Percentiles rank a stretch among this genome's conserved stretches.
Evolutionary conservation across 2,113 vertebrate species (phyloP).

Genomic region (Pithys albifrons): DNA sequence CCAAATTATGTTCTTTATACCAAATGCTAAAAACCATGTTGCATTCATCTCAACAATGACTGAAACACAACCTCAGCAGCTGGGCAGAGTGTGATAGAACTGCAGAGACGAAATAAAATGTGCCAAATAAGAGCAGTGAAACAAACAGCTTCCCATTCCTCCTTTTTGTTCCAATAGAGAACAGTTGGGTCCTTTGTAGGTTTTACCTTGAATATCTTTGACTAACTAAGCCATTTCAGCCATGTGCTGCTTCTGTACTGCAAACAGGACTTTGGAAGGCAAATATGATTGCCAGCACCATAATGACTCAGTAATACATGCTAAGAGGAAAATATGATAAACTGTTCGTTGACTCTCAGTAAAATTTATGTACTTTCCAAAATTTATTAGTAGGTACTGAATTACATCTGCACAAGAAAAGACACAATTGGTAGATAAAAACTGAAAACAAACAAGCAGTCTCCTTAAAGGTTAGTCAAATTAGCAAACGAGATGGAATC

Average conservation of each 20-base stretch:
- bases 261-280: constrained; percentile 45
- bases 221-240: constrained; percentile 63
- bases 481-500: constrained; percentile 19
- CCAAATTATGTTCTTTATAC: not conserved
- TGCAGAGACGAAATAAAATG: constrained; percentile 25
- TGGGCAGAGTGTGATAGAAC: not conserved
- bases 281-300: constrained; percentile 23
- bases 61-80: constrained; percentile 37
- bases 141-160: constrained; percentile 33
- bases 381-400: not conserved
- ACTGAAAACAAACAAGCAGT: not conserved
- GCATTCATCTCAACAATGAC: not conserved
- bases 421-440: not conserved
- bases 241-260: constrained; percentile 35
- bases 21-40: not conserved
- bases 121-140: not conserved
- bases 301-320: not conserved
- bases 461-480: constrained; percentile 35
- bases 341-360: constrained; percentile 20
- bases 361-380: constrained; percentile 8
- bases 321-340: constrained; percentile 15
- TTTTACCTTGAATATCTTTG: constrained; percentile 51
- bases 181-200: constrained; percentile 29
- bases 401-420: constrained; percentile 4
- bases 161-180: constrained; percentile 10